These are phyloP conservation scores for Rhinogobius similis DNA, from an alignment of 2,113 vertebrate genomes.

Conservation along the genomic window DNA sequence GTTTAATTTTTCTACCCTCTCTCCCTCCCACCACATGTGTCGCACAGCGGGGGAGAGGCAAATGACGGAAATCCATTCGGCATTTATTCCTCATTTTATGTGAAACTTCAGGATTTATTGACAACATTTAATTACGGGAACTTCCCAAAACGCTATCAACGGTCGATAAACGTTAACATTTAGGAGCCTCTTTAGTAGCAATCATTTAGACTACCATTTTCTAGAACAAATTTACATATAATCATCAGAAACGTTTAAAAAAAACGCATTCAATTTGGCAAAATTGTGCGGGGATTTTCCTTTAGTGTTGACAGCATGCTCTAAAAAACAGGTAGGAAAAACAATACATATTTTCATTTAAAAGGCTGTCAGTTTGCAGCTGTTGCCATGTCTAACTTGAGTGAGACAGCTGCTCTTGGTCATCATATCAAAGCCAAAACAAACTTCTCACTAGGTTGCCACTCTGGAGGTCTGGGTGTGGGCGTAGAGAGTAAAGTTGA, in stretches of 20 bases:
- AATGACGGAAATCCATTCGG: slow-evolving; percentile 43
- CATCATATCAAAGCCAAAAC: slow-evolving; percentile 66
- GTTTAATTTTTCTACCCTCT: slow-evolving; percentile 50
- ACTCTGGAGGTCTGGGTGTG: slow-evolving; percentile 44
- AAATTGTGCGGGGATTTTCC: slow-evolving; percentile 15
- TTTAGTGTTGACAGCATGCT: slow-evolving; percentile 36
- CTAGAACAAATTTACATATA: slow-evolving; percentile 32
- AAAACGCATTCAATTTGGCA: not conserved
- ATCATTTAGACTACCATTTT: slow-evolving; percentile 31
- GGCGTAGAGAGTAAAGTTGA: slow-evolving; percentile 18
- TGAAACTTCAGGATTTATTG: slow-evolving; percentile 62
- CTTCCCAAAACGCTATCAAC: slow-evolving; percentile 60
- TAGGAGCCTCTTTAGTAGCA: slow-evolving; percentile 48
- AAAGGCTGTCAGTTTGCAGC: slow-evolving; percentile 53
- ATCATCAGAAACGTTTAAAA: slow-evolving; percentile 9
- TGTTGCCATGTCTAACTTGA: slow-evolving; percentile 38
- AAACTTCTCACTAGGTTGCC: slow-evolving; percentile 55
- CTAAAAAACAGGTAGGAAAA: not conserved
- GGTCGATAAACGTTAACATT: slow-evolving; percentile 59
- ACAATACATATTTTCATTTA: slow-evolving; percentile 31
- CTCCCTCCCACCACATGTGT: slow-evolving; percentile 46
- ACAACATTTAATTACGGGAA: slow-evolving; percentile 65
- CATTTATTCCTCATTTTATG: slow-evolving; percentile 58
- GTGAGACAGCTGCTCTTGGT: slow-evolving; percentile 65
- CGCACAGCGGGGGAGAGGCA: slow-evolving; percentile 54